A percentile compares a stretch with the other conserved stretches of the same genome.
Conservation (phyloP, 2,113 vertebrate species). For the Pimephales promelas region DNA sequence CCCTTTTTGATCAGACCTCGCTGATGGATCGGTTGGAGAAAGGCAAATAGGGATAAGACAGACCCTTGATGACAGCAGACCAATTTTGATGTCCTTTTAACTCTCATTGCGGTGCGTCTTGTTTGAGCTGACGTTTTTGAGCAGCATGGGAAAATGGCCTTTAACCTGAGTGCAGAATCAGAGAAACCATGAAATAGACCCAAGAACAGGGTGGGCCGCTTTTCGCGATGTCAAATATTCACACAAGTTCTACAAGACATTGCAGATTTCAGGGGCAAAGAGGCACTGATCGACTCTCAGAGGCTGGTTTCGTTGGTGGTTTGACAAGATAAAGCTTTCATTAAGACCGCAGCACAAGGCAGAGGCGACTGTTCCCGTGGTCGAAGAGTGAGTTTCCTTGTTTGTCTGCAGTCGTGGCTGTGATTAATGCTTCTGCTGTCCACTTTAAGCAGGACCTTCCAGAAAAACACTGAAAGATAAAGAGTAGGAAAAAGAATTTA, state of each 20-base stretch:
- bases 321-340: constrained; percentile 62
- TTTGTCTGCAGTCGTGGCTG: constrained; percentile 55
- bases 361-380: constrained; percentile 42
- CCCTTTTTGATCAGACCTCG: constrained; percentile 77
- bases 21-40: constrained; percentile 76
- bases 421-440: constrained; percentile 57
- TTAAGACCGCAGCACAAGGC: constrained; percentile 52
- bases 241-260: constrained; percentile 31
- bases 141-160: constrained; percentile 74
- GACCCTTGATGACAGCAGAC: constrained; percentile 73
- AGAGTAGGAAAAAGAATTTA: constrained; percentile 39
- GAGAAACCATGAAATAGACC: constrained; percentile 53
- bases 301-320: constrained; percentile 50
- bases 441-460: constrained; percentile 45
- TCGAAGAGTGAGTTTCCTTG: constrained; percentile 57
- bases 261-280: constrained; percentile 25
- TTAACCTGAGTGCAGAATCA: constrained; percentile 61
- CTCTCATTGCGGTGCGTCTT: constrained; percentile 69
- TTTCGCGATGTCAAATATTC: constrained; percentile 45
- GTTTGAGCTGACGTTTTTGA: constrained; percentile 70
- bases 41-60: constrained; percentile 76
- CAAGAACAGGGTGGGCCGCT: constrained; percentile 51
- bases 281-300: constrained; percentile 50
- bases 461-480: constrained; percentile 21
- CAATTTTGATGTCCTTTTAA: constrained; percentile 75